Percentiles rank a stretch among this genome's conserved stretches.
phyloP scores from a whole-genome alignment of 2,888 invertebrate genomes.

The Leucania comma region DNA sequence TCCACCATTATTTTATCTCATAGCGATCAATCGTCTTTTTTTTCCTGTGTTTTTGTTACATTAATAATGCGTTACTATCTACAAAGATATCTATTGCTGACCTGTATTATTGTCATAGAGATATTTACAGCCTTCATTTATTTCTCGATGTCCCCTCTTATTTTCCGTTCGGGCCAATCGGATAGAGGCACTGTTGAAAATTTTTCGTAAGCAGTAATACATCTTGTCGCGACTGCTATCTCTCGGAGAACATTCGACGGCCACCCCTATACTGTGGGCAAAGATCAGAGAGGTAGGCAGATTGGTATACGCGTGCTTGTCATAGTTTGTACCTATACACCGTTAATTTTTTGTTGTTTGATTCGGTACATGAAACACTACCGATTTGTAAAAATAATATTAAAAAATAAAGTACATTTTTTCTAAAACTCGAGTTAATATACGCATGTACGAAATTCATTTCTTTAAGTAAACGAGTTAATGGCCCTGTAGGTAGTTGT shows the following conservation, averaged over 20 bases:
- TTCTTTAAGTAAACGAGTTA: too few relatives aligned
- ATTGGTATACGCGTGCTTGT: neutral
- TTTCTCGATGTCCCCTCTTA: slow-evolving; percentile 89
- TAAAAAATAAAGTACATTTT: too few relatives aligned
- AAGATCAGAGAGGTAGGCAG: slow-evolving; percentile 66
- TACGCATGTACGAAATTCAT: too few relatives aligned
- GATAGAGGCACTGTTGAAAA: slow-evolving; percentile 90
- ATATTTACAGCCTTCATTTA: slow-evolving; percentile 90
- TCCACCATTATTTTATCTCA: slow-evolving; percentile 80
- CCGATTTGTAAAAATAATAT: too few relatives aligned
- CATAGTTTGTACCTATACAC: neutral
- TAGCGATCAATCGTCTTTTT: slow-evolving; percentile 82
- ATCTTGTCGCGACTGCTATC: slow-evolving; percentile 90
- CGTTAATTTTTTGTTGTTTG: too few relatives aligned
- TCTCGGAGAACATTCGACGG: slow-evolving; percentile 89
- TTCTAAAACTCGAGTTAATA: too few relatives aligned
- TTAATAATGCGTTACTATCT: slow-evolving; percentile 89
- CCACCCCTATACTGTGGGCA: slow-evolving; percentile 84
- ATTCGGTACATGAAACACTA: too few relatives aligned
- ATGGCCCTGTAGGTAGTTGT: too few relatives aligned
- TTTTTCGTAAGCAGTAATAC: slow-evolving; percentile 91
- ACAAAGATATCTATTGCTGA: slow-evolving; percentile 89
- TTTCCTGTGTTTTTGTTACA: slow-evolving; percentile 89
- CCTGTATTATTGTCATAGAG: slow-evolving; percentile 91
- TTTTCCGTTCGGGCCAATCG: slow-evolving; percentile 90